Percentiles rank a stretch among this genome's conserved stretches.
These are phyloP conservation scores for Trichechus manatus DNA, from an alignment of 2,113 vertebrate species.

Conservation along the genomic window DNA sequence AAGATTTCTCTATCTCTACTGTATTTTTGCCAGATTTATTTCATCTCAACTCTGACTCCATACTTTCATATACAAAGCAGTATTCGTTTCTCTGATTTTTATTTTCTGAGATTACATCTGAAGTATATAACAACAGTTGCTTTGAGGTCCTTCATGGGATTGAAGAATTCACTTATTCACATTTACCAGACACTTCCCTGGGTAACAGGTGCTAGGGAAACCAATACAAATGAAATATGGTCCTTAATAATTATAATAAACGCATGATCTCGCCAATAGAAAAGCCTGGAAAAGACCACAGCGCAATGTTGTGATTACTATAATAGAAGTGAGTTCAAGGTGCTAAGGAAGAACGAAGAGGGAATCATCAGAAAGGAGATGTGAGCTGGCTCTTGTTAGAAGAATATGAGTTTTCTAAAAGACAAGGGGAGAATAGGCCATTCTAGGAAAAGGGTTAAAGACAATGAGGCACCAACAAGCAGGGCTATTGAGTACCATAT, in stretches of 20 bases:
- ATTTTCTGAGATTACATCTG: not conserved
- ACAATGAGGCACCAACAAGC: not conserved
- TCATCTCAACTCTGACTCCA: not conserved
- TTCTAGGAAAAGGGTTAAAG: not conserved
- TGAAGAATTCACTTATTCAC: not conserved
- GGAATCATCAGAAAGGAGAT: not conserved
- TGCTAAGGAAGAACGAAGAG: not conserved
- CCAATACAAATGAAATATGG: slow-evolving; percentile 11
- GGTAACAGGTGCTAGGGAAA: not conserved
- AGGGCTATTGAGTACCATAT: not conserved
- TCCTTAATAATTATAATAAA: not conserved
- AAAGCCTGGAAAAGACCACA: not conserved
- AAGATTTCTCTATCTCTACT: not conserved
- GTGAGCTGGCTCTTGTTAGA: not conserved
- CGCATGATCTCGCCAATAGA: not conserved
- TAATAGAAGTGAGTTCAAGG: not conserved
- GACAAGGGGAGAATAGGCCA: not conserved
- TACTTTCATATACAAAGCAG: not conserved
- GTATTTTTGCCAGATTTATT: not conserved
- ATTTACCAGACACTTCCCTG: not conserved
- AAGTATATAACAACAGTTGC: not conserved
- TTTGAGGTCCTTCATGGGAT: not conserved
- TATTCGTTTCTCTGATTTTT: not conserved
- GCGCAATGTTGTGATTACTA: not conserved
- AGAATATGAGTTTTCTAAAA: not conserved